phyloP scores from a whole-genome alignment of 2,888 invertebrate genomes.

The Artemia sinica region DNA sequence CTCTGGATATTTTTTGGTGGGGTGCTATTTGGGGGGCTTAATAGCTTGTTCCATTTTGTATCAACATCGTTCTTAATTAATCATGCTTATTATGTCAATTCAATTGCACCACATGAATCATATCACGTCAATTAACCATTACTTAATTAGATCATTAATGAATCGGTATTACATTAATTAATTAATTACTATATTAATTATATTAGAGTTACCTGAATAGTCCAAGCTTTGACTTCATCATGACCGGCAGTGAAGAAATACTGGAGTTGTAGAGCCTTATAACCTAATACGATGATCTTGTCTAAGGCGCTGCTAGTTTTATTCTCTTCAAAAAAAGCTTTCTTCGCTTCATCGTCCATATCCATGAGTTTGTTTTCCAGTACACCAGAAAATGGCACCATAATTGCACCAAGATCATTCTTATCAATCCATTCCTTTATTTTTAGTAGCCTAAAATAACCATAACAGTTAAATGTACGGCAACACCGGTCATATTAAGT shows the following conservation, averaged over 20 bases:
- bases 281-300: constrained; percentile 92
- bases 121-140: background rate
- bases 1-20: too few species aligned
- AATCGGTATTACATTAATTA: background rate
- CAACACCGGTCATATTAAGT: too few species aligned
- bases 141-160: background rate
- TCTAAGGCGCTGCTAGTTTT: constrained; percentile 70
- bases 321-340: constrained; percentile 61
- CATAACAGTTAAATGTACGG: too few species aligned
- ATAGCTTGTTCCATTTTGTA: background rate
- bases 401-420: constrained; percentile 76
- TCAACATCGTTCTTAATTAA: background rate
- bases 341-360: constrained; percentile 54
- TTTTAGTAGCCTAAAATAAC: constrained; percentile 55
- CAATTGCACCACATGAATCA: background rate
- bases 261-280: constrained; percentile 82
- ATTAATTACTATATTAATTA: background rate
- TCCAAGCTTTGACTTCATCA: constrained; percentile 99
- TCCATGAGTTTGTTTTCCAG: constrained; percentile 73
- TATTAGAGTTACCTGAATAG: constrained; percentile 57
- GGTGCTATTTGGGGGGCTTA: too few species aligned
- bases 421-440: constrained; percentile 98
- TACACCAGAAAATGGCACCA: constrained; percentile 89
- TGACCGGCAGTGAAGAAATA: constrained; percentile 96
- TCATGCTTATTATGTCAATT: background rate